phyloP scores from a whole-genome alignment of 1,140 invertebrate genomes.

The Phymastichus coffea region DNA sequence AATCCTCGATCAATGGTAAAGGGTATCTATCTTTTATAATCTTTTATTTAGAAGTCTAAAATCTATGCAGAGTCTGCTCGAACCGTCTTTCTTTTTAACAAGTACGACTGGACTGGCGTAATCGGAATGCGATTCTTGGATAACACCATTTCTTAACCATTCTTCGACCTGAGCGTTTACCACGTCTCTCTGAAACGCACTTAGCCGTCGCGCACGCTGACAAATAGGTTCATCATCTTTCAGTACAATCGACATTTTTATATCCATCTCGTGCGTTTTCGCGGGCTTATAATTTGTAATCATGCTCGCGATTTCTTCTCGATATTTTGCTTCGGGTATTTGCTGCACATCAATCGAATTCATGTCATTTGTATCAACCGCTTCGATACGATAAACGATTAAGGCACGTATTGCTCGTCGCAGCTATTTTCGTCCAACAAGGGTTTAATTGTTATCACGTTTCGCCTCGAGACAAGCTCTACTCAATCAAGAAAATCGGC shows the following conservation, averaged over 20 bases:
- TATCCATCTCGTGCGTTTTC: too few relatives aligned
- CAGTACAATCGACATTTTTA: conserved; percentile 5
- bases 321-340: too few relatives aligned
- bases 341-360: too few relatives aligned
- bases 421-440: neutral
- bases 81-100: neutral
- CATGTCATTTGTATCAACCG: neutral
- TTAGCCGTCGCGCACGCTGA: conserved; percentile 8
- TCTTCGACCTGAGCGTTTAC: conserved; percentile 7
- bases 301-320: too few relatives aligned
- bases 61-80: neutral
- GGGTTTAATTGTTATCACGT: neutral
- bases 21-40: neutral
- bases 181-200: conserved; percentile 1
- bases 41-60: neutral
- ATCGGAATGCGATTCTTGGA: neutral
- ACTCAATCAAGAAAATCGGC: too few relatives aligned
- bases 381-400: neutral
- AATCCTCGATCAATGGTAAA: neutral
- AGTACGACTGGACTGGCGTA: neutral
- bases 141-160: conserved; percentile 6
- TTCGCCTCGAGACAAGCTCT: too few relatives aligned
- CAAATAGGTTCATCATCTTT: neutral
- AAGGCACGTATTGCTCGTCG: neutral
- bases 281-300: too few relatives aligned